phyloP scores from a whole-genome alignment of 2,113 vertebrate genomes.

The Perognathus longimembris region DNA sequence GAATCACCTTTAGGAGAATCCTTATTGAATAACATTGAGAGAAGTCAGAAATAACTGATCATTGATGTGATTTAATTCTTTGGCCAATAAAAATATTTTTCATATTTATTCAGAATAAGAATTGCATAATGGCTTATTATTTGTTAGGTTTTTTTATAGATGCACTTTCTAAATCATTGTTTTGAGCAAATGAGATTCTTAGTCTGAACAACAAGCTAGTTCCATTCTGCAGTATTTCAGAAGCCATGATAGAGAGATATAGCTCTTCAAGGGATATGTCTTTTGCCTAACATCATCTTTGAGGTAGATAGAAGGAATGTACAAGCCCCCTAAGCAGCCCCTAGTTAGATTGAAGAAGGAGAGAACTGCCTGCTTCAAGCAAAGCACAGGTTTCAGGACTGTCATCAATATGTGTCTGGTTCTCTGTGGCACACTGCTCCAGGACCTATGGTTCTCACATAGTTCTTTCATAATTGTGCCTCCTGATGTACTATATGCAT shows the following conservation, averaged over 20 bases:
- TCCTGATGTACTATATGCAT: background rate
- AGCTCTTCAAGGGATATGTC: background rate
- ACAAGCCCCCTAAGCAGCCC: background rate
- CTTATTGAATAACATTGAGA: slow-evolving; percentile 55
- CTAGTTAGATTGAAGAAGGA: slow-evolving; percentile 22
- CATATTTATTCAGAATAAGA: slow-evolving; percentile 32
- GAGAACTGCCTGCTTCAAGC: background rate
- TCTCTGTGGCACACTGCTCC: background rate
- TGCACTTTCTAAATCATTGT: slow-evolving; percentile 19
- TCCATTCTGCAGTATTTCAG: background rate
- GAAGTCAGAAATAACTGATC: slow-evolving; percentile 67
- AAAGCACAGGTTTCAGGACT: background rate
- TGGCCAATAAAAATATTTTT: background rate
- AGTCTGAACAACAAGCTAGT: background rate
- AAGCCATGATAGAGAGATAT: background rate
- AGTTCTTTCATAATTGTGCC: background rate
- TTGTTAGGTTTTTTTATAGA: slow-evolving; percentile 4
- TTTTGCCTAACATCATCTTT: slow-evolving; percentile 42
- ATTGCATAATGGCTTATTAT: background rate
- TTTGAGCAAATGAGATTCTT: slow-evolving; percentile 30
- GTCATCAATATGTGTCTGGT: background rate
- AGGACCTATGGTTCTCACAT: background rate
- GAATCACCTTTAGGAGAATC: slow-evolving; percentile 80
- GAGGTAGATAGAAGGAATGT: slow-evolving; percentile 12
- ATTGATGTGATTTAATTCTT: background rate